These are phyloP conservation scores for Panthera tigris DNA, from an alignment of 2,113 vertebrate genomes.

Conservation along the genomic window DNA sequence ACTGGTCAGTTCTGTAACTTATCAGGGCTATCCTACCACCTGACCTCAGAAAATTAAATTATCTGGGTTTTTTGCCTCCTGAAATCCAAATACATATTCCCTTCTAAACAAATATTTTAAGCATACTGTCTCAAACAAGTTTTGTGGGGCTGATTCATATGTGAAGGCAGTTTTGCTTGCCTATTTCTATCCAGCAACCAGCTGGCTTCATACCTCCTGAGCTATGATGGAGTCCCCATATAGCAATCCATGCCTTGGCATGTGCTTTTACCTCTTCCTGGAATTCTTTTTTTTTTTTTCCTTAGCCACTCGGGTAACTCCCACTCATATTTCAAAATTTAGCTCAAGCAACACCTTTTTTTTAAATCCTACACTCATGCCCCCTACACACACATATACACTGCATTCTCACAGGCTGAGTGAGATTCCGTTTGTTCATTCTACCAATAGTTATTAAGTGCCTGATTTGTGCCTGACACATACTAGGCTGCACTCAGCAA, in stretches of 20 bases:
- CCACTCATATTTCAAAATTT: constrained; percentile 77
- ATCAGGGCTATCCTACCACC: not conserved
- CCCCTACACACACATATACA: constrained; percentile 70
- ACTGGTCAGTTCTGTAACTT: not conserved
- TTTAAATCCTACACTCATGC: constrained; percentile 68
- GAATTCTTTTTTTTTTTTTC: constrained; percentile 59
- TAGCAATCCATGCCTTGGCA: constrained; percentile 63
- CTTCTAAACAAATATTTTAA: constrained; percentile 54
- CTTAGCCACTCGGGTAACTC: constrained; percentile 71
- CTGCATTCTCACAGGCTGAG: constrained; percentile 54
- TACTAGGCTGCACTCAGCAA: constrained; percentile 45
- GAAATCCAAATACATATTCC: constrained; percentile 53
- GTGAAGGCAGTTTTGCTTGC: constrained; percentile 50
- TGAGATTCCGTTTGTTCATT: constrained; percentile 53
- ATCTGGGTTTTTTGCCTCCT: constrained; percentile 11
- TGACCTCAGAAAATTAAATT: not conserved
- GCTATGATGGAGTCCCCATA: constrained; percentile 57
- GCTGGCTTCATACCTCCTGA: constrained; percentile 55
- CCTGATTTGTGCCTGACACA: constrained; percentile 43
- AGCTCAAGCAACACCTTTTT: constrained; percentile 80
- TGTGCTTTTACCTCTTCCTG: constrained; percentile 73
- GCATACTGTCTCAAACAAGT: constrained; percentile 46
- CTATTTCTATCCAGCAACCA: constrained; percentile 49
- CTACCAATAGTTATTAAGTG: constrained; percentile 39
- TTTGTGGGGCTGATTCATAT: constrained; percentile 43